A percentile compares a stretch with the other conserved stretches of the same genome.
Conservation (phyloP, 2,888 invertebrate genomes). For the Lysandra coridon region DNA sequence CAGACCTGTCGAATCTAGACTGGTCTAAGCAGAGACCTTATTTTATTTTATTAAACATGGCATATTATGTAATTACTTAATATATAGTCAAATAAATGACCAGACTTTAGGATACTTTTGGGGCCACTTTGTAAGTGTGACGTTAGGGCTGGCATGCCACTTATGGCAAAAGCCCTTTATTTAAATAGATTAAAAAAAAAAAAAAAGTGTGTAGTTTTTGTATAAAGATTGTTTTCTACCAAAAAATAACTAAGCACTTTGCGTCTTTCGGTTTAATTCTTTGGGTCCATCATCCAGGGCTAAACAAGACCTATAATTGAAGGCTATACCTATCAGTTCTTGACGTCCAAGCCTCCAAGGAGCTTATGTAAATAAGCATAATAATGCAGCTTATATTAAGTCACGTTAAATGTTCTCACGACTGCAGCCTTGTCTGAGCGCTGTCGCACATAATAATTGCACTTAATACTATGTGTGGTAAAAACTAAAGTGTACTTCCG, state of each 20-base stretch:
- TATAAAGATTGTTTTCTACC: no score
- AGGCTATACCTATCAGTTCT: neutral
- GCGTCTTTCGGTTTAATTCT: no score
- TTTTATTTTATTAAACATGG: neutral
- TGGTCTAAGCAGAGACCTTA: neutral
- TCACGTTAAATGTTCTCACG: conserved; percentile 17
- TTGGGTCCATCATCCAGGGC: neutral
- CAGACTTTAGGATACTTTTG: no score
- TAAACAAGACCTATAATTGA: neutral
- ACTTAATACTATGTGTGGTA: conserved; percentile 26
- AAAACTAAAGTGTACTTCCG: conserved; percentile 1
- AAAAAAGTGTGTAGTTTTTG: no score
- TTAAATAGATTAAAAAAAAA: no score
- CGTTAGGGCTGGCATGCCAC: no score
- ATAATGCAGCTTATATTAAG: conserved; percentile 29
- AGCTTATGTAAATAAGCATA: conserved; percentile 19
- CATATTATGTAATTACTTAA: no score
- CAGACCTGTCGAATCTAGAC: neutral
- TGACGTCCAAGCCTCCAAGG: neutral
- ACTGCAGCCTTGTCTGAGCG: conserved; percentile 25
- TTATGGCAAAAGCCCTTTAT: no score
- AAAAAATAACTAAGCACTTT: no score
- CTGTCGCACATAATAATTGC: conserved; percentile 31
- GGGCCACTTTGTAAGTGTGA: no score
- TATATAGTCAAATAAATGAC: no score